phyloP scores from a whole-genome alignment of 2,888 invertebrate species.

The Mechanitis mazaeus region DNA sequence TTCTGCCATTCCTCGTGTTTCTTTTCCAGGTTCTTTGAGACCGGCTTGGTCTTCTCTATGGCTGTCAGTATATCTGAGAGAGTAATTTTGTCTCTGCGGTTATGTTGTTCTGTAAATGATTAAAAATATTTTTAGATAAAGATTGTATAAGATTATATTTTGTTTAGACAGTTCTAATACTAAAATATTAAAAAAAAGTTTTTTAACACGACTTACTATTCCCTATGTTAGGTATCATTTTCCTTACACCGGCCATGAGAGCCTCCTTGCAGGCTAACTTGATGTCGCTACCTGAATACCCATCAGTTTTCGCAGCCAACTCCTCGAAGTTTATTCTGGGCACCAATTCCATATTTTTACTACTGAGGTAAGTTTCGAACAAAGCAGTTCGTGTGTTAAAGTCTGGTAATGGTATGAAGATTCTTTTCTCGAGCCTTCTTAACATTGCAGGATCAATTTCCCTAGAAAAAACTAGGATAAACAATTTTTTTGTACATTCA shows the following conservation, averaged over 20 bases:
- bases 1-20: constrained; percentile 81
- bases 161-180: not conserved
- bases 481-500: too few species aligned
- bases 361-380: constrained; percentile 78
- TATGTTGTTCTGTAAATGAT: constrained; percentile 24
- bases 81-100: constrained; percentile 55
- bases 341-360: constrained; percentile 66
- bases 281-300: constrained; percentile 93
- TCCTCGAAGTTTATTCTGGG: constrained; percentile 58
- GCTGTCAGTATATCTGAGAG: constrained; percentile 68
- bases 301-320: constrained; percentile 78
- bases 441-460: constrained; percentile 92
- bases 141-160: too few species aligned
- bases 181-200: not conserved
- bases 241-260: constrained; percentile 87
- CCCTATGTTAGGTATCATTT: constrained; percentile 64
- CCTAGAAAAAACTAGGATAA: constrained; percentile 61
- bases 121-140: not conserved
- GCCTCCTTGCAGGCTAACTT: constrained; percentile 92
- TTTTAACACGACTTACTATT: constrained; percentile 27
- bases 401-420: constrained; percentile 87
- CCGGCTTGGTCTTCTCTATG: constrained; percentile 76
- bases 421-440: constrained; percentile 90
- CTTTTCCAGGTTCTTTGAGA: constrained; percentile 72
- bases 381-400: constrained; percentile 80